Base-by-base conservation (phyloP, 1,140 invertebrate genomes). In the Notospermus geniculatus region DNA sequence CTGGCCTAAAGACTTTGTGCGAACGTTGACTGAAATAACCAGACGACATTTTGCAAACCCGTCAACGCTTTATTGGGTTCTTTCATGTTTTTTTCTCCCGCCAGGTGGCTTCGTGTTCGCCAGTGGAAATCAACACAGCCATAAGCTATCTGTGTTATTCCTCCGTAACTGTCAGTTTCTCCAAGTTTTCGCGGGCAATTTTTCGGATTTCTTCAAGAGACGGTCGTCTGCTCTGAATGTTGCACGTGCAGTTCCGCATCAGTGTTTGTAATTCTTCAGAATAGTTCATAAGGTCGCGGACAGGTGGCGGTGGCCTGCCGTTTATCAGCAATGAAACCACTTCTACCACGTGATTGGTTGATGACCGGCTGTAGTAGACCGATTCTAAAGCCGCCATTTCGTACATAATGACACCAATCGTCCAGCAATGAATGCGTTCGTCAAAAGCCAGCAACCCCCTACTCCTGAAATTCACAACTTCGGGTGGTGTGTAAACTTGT, bases 321-420 rank as follows among this genome's bases (percentile, higher is more conserved):
- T 67, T 59, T 36, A 64, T 65, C n/a, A 71, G 64, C 17, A 64
- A 59, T 64, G 64, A 65, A 53, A 55, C 63, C 29, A 67, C 68
- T 22, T 54, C 53, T 45, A 70, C 66, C 15, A 36, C 15, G 13
- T 63, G 64, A 55, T 68, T 68, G n/a, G 29, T 62, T 11, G 64
- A 65, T 25, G 57, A 43, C 15, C 57, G 25, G 32, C 66, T 65
- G 57, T 65, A 64, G 30, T 62, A 72, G 29, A 69, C 69, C 43
- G 71, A 64, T 59, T 66, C 63, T 22, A 70, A 54, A 43, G 68
- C 65, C 36, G 70, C 23, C 36, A 70, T 59, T 63, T 72, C 71
- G 56, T 72, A 69, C 23, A 67, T 11, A 19, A 72, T 59, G 50
- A 69, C 70, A 7, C 71, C 70, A 32, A 70, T 56, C 2, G 65